Percentiles rank a stretch among this genome's conserved stretches.
Conservation (phyloP, 2,888 invertebrate species). For the Hylaea fasciaria region DNA sequence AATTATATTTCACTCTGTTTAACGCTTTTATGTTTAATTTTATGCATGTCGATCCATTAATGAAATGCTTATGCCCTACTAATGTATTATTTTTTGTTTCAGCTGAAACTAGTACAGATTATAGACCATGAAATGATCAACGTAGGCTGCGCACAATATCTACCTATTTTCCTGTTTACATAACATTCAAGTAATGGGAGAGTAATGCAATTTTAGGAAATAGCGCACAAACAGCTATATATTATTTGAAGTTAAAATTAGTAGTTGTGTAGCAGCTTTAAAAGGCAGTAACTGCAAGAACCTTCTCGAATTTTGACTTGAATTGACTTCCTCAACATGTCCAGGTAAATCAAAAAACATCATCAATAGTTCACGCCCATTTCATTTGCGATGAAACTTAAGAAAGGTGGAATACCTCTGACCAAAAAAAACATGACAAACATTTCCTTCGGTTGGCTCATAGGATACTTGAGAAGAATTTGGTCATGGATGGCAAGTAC, state of each 20-base stretch:
- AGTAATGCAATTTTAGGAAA: slow-evolving; percentile 17
- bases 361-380: neutral
- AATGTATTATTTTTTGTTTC: slow-evolving; percentile 24
- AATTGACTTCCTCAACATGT: slow-evolving; percentile 28
- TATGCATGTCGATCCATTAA: neutral
- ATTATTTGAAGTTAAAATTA: slow-evolving; percentile 55
- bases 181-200: neutral
- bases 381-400: no score
- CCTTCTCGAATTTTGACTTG: slow-evolving; percentile 18
- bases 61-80: neutral
- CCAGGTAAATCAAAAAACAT: slow-evolving; percentile 35
- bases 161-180: neutral
- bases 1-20: neutral
- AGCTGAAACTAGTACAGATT: slow-evolving; percentile 12
- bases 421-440: neutral
- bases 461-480: neutral
- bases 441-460: neutral
- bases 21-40: neutral
- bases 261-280: slow-evolving; percentile 39
- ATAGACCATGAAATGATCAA: neutral
- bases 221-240: slow-evolving; percentile 41
- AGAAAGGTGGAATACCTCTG: no score
- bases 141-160: slow-evolving; percentile 1
- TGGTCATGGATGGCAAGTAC: neutral
- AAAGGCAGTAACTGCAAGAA: slow-evolving; percentile 33